These are phyloP conservation scores for Heterochromis multidens DNA, from an alignment of 2,113 vertebrate species.

Conservation along the genomic window DNA sequence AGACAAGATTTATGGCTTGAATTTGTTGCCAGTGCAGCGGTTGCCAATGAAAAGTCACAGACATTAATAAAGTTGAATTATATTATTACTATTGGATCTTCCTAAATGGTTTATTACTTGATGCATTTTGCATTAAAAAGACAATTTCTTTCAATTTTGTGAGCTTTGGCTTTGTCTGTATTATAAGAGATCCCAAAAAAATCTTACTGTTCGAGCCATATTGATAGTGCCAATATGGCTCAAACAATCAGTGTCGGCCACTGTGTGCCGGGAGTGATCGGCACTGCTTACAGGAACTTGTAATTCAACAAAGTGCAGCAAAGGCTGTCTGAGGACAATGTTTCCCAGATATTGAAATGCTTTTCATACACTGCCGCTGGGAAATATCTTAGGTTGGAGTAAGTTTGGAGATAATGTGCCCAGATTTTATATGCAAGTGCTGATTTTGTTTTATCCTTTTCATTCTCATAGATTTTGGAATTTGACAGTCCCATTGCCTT, in stretches of 20 bases:
- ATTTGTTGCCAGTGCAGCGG: background rate
- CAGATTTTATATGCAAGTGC: background rate
- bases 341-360: constrained; percentile 5
- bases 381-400: background rate
- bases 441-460: constrained; percentile 27
- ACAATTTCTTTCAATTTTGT: background rate
- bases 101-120: background rate
- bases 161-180: background rate
- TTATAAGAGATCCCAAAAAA: background rate
- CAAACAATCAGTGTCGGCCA: background rate
- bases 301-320: background rate
- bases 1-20: background rate
- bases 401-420: background rate
- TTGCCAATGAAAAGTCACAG: background rate
- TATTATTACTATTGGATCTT: background rate
- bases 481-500: constrained; percentile 89
- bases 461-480: constrained; percentile 86
- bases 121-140: background rate
- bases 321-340: background rate
- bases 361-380: background rate
- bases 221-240: background rate
- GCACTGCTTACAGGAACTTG: background rate
- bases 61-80: background rate
- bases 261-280: background rate
- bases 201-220: background rate